Evolutionary conservation across 1,140 invertebrate genomes (phyloP).

Genomic region (Pseudachorutes palmiensis): DNA sequence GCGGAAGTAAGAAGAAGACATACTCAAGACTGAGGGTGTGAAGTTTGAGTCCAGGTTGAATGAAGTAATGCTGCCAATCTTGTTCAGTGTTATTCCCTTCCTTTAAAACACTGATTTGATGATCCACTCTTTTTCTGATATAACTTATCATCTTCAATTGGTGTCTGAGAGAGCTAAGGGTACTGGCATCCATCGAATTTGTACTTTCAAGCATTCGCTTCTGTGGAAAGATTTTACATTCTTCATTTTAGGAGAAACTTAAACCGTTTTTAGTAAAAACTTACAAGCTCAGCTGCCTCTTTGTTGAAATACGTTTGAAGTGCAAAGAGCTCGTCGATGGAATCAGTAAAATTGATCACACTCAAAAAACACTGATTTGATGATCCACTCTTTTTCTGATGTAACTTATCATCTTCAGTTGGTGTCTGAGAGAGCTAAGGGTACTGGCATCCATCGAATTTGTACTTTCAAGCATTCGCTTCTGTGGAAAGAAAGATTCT

Average conservation of each 20-base stretch:
- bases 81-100: slow-evolving; percentile 42
- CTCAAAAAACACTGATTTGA: slow-evolving; percentile 59
- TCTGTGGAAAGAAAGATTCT: not conserved
- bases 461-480: not conserved
- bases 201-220: not conserved
- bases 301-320: slow-evolving; percentile 66
- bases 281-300: slow-evolving; percentile 60
- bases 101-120: slow-evolving; percentile 54
- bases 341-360: slow-evolving; percentile 66
- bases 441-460: slow-evolving; percentile 1
- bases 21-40: slow-evolving; percentile 41
- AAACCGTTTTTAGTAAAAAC: slow-evolving; percentile 4
- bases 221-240: not conserved
- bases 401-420: slow-evolving; percentile 77
- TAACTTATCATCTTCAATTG: slow-evolving; percentile 80
- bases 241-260: not conserved
- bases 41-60: slow-evolving; percentile 52
- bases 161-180: slow-evolving; percentile 65
- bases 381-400: slow-evolving; percentile 65
- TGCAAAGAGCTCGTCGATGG: slow-evolving; percentile 68
- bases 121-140: slow-evolving; percentile 65
- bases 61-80: slow-evolving; percentile 41
- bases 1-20: not conserved
- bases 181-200: slow-evolving; percentile 4
- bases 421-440: slow-evolving; percentile 67